phyloP scores from a whole-genome alignment of 2,113 vertebrate genomes.

The Pygoscelis antarcticus region DNA sequence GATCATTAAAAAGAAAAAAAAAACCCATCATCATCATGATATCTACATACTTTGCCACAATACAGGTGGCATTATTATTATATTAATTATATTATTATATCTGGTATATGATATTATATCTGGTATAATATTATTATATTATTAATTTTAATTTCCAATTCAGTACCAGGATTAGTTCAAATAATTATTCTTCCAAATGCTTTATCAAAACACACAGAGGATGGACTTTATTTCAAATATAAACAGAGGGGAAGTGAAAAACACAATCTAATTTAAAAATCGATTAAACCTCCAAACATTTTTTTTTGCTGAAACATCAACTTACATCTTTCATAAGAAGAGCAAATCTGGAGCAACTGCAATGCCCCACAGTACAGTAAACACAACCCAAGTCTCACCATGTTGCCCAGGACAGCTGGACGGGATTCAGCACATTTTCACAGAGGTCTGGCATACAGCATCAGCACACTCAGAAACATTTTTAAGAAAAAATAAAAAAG shows the following conservation, averaged over 20 bases:
- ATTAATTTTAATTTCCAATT: neutral
- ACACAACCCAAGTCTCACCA: neutral
- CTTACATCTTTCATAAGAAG: neutral
- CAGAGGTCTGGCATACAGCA: neutral
- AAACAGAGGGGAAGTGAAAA: neutral
- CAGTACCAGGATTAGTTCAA: neutral
- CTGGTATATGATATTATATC: too few relatives aligned
- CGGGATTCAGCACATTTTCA: neutral
- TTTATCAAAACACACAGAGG: neutral
- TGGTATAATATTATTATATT: neutral
- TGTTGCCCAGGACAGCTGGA: neutral
- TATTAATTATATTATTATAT: too few relatives aligned
- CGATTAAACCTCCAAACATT: neutral
- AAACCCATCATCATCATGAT: neutral
- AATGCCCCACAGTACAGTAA: too few relatives aligned
- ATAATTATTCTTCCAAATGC: neutral
- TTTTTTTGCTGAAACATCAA: neutral
- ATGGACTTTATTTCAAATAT: constrained; percentile 8
- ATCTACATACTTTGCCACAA: neutral
- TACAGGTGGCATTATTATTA: neutral
- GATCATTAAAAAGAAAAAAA: neutral
- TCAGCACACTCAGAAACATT: neutral
- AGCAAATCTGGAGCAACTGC: neutral
- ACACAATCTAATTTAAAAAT: neutral
- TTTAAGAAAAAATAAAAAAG: neutral